Conservation (phyloP, 2,797 vertebrate genomes). For the Alca torda region DNA sequence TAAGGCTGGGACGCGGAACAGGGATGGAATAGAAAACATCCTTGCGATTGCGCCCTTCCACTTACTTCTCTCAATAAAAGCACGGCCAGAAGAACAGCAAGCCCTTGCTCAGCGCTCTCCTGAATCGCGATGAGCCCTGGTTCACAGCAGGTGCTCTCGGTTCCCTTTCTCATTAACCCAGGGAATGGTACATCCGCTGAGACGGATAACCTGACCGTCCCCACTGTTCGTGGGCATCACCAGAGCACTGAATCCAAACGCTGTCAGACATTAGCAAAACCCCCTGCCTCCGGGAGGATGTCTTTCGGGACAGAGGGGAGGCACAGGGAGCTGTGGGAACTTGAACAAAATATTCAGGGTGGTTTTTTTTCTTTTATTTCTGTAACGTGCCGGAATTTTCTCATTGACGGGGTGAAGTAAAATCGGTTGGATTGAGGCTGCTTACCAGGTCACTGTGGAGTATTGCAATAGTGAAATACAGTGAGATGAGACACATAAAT, state of each 20-base stretch:
- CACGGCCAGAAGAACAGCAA: background rate
- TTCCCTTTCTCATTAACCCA: background rate
- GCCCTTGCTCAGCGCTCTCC: background rate
- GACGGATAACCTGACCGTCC: background rate
- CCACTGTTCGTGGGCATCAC: background rate
- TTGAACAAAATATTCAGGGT: accelerated
- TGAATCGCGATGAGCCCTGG: background rate
- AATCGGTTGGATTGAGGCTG: background rate
- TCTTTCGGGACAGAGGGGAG: background rate
- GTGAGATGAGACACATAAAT: background rate
- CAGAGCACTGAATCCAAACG: background rate
- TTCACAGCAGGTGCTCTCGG: background rate
- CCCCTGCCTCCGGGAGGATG: background rate
- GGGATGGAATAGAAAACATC: background rate
- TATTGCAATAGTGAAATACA: background rate
- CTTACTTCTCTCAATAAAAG: background rate
- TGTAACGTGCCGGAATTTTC: background rate
- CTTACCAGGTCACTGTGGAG: background rate
- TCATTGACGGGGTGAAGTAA: background rate
- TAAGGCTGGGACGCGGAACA: background rate
- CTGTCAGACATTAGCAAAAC: background rate
- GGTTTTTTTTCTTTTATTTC: background rate
- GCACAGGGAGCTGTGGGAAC: background rate
- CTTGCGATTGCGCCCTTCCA: background rate
- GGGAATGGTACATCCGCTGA: background rate